These are phyloP conservation scores for Dioctria rufipes DNA, from an alignment of 2,888 invertebrate genomes.

Conservation along the genomic window DNA sequence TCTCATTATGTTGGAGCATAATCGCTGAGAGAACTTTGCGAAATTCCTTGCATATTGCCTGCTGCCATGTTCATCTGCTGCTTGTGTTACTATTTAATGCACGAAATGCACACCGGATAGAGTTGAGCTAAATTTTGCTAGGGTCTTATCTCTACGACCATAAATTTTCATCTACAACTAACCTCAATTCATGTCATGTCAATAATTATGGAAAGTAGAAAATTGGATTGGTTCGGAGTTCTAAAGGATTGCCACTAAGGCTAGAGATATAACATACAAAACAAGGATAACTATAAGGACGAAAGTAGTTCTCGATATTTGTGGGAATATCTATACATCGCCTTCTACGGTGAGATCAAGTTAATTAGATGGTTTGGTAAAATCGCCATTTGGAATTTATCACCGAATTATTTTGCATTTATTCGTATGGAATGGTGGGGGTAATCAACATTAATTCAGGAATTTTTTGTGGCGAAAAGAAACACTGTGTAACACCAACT, in stretches of 20 bases:
- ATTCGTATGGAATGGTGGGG: slow-evolving; percentile 1
- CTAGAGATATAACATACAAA: no score
- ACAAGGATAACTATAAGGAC: no score
- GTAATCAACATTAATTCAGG: slow-evolving; percentile 39
- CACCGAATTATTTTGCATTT: slow-evolving; percentile 45
- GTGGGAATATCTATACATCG: no score
- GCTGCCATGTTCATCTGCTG: background rate
- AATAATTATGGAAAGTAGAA: slow-evolving; percentile 46
- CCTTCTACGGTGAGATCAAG: background rate
- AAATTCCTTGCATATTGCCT: slow-evolving; percentile 24
- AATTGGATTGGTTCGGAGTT: slow-evolving; percentile 23
- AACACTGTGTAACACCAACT: background rate
- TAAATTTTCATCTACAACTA: slow-evolving; percentile 52
- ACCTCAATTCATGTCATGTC: slow-evolving; percentile 53
- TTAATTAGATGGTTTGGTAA: slow-evolving; percentile 49
- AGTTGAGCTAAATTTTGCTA: background rate
- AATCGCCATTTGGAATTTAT: slow-evolving; percentile 49
- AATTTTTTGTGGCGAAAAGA: background rate
- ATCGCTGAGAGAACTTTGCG: background rate
- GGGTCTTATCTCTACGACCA: slow-evolving; percentile 41
- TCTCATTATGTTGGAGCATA: slow-evolving; percentile 4
- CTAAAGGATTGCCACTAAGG: background rate
- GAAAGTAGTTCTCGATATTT: no score
- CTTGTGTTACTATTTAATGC: background rate
- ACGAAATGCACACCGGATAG: background rate